Conservation (phyloP, 2,113 vertebrate genomes). For the Puma concolor region DNA sequence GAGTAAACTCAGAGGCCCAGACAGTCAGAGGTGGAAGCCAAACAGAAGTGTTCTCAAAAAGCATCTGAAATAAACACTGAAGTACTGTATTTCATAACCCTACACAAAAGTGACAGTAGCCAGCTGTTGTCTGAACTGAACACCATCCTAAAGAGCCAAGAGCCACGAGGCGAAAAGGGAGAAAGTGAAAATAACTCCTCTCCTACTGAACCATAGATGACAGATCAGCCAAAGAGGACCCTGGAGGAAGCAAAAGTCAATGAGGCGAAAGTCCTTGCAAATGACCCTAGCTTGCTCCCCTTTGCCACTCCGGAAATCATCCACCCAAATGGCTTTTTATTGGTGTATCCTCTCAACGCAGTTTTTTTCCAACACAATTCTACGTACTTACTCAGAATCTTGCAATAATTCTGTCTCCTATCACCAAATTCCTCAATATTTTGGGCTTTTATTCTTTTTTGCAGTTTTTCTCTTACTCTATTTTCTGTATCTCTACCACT, state of each 20-base stretch:
- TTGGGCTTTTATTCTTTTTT: background rate
- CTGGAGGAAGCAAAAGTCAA: slow-evolving; percentile 74
- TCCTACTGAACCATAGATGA: slow-evolving; percentile 71
- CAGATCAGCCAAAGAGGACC: slow-evolving; percentile 75
- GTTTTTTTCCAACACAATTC: background rate
- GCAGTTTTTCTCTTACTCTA: background rate
- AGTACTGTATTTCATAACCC: slow-evolving; percentile 68
- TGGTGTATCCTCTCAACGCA: background rate
- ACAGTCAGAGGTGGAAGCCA: slow-evolving; percentile 58
- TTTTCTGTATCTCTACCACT: background rate
- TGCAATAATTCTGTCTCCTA: background rate
- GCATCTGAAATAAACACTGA: slow-evolving; percentile 67
- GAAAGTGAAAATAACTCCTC: slow-evolving; percentile 75
- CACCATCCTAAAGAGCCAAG: slow-evolving; percentile 57
- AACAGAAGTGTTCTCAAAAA: slow-evolving; percentile 62
- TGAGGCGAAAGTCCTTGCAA: slow-evolving; percentile 78
- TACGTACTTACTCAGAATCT: background rate
- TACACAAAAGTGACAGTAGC: slow-evolving; percentile 75
- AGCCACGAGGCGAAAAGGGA: slow-evolving; percentile 66
- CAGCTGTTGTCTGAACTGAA: slow-evolving; percentile 80
- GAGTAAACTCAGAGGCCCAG: slow-evolving; percentile 63
- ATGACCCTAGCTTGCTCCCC: slow-evolving; percentile 60
- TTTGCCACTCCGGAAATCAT: slow-evolving; percentile 10
- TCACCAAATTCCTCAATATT: background rate
- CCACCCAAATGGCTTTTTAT: background rate